Percentiles rank a stretch among this genome's conserved stretches.
These are phyloP conservation scores for Phylloscopus collybita DNA, from an alignment of 2,797 vertebrate species.

Conservation along the genomic window DNA sequence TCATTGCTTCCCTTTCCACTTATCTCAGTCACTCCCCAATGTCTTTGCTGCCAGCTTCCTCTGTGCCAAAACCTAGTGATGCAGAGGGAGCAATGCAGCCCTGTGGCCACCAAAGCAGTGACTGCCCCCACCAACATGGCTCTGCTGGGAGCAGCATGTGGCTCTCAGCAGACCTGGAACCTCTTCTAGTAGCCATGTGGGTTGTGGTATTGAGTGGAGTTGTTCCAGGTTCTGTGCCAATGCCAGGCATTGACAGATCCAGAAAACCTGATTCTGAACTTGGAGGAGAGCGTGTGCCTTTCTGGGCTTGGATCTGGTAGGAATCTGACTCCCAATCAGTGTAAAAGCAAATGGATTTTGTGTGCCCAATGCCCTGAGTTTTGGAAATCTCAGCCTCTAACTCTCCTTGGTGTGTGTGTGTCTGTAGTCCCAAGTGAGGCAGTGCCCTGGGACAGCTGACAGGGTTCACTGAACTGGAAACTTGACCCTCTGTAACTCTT, in stretches of 20 bases:
- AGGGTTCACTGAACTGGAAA: constrained; percentile 62
- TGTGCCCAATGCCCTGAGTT: background rate
- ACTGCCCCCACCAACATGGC: background rate
- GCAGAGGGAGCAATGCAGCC: background rate
- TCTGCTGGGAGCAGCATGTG: background rate
- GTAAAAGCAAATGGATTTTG: background rate
- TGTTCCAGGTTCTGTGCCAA: background rate
- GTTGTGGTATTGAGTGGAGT: background rate
- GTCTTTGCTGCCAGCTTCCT: background rate
- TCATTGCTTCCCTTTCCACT: background rate
- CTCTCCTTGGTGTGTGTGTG: background rate
- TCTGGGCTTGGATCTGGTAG: background rate
- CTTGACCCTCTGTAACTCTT: constrained; percentile 43
- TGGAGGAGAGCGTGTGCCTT: background rate
- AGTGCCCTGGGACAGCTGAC: constrained; percentile 37
- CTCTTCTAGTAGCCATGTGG: background rate
- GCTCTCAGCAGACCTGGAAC: background rate
- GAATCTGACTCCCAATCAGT: background rate
- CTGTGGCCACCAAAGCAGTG: background rate
- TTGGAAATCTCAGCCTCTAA: constrained; percentile 17
- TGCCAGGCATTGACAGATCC: background rate
- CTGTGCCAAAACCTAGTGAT: background rate
- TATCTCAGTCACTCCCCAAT: background rate
- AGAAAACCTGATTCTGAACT: background rate
- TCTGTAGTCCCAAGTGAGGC: background rate